Percentiles rank a stretch among this genome's conserved stretches.
phyloP scores from a whole-genome alignment of 1,140 invertebrate species.

The Marisa cornuarietis region DNA sequence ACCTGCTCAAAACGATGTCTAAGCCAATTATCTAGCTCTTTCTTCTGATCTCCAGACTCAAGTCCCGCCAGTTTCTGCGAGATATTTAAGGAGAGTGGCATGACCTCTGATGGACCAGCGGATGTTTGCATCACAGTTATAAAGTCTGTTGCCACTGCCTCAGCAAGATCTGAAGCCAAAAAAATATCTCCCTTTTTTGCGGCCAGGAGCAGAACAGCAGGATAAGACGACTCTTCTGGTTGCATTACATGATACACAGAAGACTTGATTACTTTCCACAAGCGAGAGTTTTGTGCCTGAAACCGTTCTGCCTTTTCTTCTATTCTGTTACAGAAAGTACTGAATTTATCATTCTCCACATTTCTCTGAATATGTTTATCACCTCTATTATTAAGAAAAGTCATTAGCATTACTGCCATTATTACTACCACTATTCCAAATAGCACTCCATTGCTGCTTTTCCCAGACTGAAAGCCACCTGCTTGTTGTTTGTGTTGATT shows the following conservation, averaged over 20 bases:
- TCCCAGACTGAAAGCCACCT: not conserved
- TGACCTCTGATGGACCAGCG: constrained; percentile 22
- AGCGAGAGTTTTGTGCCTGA: constrained; percentile 23
- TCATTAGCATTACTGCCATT: no score
- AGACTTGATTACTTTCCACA: constrained; percentile 38
- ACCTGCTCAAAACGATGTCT: constrained; percentile 43
- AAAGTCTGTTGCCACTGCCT: constrained; percentile 11
- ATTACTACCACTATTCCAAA: not conserved
- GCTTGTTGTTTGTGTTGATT: not conserved
- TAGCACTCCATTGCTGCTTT: not conserved
- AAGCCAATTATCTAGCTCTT: constrained; percentile 19
- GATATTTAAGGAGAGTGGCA: constrained; percentile 29
- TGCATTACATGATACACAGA: constrained; percentile 31
- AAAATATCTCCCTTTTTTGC: constrained; percentile 19
- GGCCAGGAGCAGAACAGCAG: constrained; percentile 40
- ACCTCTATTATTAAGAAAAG: not conserved
- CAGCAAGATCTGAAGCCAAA: not conserved
- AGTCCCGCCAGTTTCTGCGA: constrained; percentile 1
- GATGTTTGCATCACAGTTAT: constrained; percentile 24
- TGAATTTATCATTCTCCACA: not conserved
- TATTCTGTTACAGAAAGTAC: not conserved
- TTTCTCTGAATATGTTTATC: not conserved
- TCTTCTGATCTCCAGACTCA: constrained; percentile 13
- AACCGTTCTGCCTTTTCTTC: constrained; percentile 19
- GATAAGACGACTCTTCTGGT: constrained; percentile 35